Evolutionary conservation across 35 echinoderm and acorn worm species (phyloP), one percentile per base, ranked within the genome.

Genomic region (Apostichopus californicus): DNA sequence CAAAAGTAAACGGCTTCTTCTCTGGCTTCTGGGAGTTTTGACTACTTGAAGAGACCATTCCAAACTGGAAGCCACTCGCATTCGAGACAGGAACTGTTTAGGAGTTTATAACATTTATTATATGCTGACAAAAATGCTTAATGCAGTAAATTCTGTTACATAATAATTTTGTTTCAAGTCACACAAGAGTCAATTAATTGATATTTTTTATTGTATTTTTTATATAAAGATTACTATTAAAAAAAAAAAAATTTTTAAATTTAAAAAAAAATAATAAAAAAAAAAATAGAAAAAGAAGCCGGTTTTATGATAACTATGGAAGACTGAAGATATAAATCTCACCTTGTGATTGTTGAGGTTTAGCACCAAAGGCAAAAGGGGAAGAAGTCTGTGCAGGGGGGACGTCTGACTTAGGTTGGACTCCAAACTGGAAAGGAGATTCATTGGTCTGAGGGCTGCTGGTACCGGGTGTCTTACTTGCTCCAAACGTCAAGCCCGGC

Each of bases 11-110:
- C 55, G 80, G 80, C 53, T 83, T 83, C 14, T 83, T 56, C n/a
- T 46, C 80, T 55, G 80, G 80, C 55, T 55, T 25, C 55, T 83
- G 80, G 25, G 80, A 54, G 25, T 83, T 83, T 56, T 83, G 80
- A 56, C 80, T 83, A 28, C 80, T 83, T 15, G 80, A 83, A 53
- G 80, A 83, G 80, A 83, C 80, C 15, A 53, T 18, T 55, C 80
- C 80, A 83, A 83, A 83, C 34, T 83, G 80, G 55, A 83, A 83
- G 34, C 80, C 80, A 55, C 80, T 83, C 7, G 80, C 55, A 55
- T 83, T 83, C 0, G 80, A 83, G 1, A 53, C 46, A 3, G 80
- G 80, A 34, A 56, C 80, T 83, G 25, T 14, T 68, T 0, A 18
- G 64, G 18, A 68, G 18, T 46, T 3, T 4, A 46, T 46, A 46